Evolutionary conservation across 2,888 invertebrate genomes (phyloP).

Genomic region (Malthinus seriepunctatus): DNA sequence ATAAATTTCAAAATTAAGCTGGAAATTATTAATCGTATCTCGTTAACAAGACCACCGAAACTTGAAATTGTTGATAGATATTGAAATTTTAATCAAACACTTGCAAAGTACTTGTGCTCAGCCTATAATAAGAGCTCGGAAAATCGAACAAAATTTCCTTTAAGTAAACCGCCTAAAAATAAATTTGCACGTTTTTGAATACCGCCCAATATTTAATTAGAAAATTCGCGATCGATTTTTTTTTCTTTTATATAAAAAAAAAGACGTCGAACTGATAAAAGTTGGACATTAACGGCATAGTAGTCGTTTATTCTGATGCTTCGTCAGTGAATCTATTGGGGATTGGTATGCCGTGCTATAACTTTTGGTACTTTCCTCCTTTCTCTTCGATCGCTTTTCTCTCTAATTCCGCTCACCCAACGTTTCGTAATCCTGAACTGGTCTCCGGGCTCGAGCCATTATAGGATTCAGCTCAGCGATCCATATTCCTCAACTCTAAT

Average conservation of each 20-base stretch:
- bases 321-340: slow-evolving; percentile 27
- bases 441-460: slow-evolving; percentile 31
- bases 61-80: slow-evolving; percentile 16
- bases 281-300: slow-evolving; percentile 17
- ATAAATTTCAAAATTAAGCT: slow-evolving; percentile 10
- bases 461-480: slow-evolving; percentile 37
- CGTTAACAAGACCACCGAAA: not conserved
- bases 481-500: slow-evolving; percentile 40
- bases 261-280: slow-evolving; percentile 18
- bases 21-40: slow-evolving; percentile 12
- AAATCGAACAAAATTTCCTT: too few relatives aligned
- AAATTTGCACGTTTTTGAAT: too few relatives aligned
- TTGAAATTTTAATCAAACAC: slow-evolving; percentile 15
- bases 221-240: too few relatives aligned
- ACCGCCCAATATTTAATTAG: too few relatives aligned
- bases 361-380: slow-evolving; percentile 18
- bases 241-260: slow-evolving; percentile 5
- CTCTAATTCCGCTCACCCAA: slow-evolving; percentile 17
- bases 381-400: slow-evolving; percentile 13
- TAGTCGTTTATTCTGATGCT: slow-evolving; percentile 26
- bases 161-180: too few relatives aligned
- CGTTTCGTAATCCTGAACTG: slow-evolving; percentile 27
- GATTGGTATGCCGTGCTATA: slow-evolving; percentile 28
- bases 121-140: too few relatives aligned
- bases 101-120: slow-evolving; percentile 5